A percentile compares a stretch with the other conserved stretches of the same genome.
These are phyloP conservation scores for Hybognathus amarus DNA, from an alignment of 2,797 vertebrate species.

Conservation along the genomic window DNA sequence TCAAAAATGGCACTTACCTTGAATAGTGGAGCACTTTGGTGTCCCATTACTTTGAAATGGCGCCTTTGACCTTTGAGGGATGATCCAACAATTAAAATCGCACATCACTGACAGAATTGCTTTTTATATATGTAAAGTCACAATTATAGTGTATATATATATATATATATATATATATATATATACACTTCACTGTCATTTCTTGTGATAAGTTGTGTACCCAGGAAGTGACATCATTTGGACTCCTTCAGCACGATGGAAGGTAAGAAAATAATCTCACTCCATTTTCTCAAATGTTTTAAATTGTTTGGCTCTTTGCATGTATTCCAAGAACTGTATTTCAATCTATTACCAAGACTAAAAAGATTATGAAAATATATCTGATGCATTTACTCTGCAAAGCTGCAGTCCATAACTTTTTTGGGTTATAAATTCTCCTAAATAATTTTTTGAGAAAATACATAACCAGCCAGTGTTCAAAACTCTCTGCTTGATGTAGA, in stretches of 20 bases:
- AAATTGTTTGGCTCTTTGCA: too few relatives aligned
- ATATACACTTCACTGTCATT: background rate
- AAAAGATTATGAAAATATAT: background rate
- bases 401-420: too few relatives aligned
- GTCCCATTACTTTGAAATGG: background rate
- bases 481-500: too few relatives aligned
- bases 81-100: background rate
- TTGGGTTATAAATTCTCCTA: too few relatives aligned
- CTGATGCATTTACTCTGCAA: background rate
- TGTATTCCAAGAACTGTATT: too few relatives aligned
- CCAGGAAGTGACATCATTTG: background rate
- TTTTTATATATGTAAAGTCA: too few relatives aligned
- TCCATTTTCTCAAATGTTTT: background rate
- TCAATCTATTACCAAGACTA: background rate
- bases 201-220: background rate
- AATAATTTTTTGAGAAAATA: too few relatives aligned
- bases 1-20: slow-evolving; percentile 6
- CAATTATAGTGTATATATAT: too few relatives aligned
- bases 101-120: too few relatives aligned
- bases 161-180: rapidly evolving
- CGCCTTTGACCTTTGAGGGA: background rate
- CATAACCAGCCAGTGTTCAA: too few relatives aligned
- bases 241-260: background rate
- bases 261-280: background rate
- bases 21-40: background rate